phyloP scores from a whole-genome alignment of 2,888 invertebrate genomes.

The Eupithecia insigniata region DNA sequence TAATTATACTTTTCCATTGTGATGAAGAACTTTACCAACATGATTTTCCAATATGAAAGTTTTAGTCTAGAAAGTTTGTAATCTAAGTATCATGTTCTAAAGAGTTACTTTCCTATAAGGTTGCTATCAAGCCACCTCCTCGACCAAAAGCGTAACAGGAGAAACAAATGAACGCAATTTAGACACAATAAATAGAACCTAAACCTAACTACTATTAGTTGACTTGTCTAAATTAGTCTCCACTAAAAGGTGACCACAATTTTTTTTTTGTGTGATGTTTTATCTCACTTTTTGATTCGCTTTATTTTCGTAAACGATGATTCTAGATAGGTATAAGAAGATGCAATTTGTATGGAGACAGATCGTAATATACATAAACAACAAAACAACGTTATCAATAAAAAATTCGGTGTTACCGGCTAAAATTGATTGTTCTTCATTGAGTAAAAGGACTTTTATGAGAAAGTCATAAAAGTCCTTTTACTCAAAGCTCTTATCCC shows the following conservation, averaged over 20 bases:
- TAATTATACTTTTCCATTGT: conserved; percentile 46
- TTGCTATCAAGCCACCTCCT: neutral
- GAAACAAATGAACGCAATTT: neutral
- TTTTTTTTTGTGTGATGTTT: too few relatives aligned
- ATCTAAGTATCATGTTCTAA: neutral
- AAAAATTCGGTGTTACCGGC: conserved; percentile 19
- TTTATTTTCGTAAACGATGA: neutral
- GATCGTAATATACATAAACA: too few relatives aligned
- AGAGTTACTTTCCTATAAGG: neutral
- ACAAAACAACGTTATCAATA: conserved; percentile 29
- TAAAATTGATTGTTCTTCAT: conserved; percentile 40
- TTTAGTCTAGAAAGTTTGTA: conserved; percentile 51
- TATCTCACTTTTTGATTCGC: too few relatives aligned
- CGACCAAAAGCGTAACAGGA: neutral
- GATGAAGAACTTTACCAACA: conserved; percentile 39
- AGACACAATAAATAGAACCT: neutral
- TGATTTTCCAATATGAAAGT: conserved; percentile 48
- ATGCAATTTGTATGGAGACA: neutral
- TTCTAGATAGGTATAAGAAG: neutral
- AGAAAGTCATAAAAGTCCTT: conserved; percentile 48
- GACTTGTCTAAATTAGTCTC: neutral
- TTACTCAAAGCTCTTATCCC: conserved; percentile 52
- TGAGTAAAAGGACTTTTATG: too few relatives aligned
- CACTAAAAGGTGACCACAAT: neutral
- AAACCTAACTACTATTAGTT: neutral